Evolutionary conservation across 2,888 invertebrate genomes (phyloP).

Genomic region (Chelonus formosanus): DNA sequence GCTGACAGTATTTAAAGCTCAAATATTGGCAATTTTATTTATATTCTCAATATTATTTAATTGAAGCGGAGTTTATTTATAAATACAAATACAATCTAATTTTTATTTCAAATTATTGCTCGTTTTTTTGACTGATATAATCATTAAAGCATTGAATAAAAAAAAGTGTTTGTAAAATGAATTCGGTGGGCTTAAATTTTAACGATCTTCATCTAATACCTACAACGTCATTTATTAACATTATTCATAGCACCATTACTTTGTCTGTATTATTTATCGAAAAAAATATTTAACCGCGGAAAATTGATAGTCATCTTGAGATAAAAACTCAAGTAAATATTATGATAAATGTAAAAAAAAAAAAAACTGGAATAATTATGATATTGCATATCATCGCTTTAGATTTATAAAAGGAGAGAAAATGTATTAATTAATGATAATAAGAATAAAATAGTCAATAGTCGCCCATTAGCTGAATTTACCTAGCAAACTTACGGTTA

Average conservation of each 20-base stretch:
- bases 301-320: slow-evolving; percentile 4
- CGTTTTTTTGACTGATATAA: too few species aligned
- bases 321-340: slow-evolving; percentile 4
- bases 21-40: too few species aligned
- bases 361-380: background rate
- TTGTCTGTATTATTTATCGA: slow-evolving; percentile 16
- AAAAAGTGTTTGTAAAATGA: slow-evolving; percentile 6
- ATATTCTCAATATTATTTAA: too few species aligned
- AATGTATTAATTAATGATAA: background rate
- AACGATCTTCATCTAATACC: slow-evolving; percentile 15
- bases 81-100: too few species aligned
- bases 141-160: background rate
- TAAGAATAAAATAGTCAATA: background rate
- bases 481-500: slow-evolving; percentile 12
- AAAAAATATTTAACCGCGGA: slow-evolving; percentile 6
- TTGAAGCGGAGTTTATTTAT: too few species aligned
- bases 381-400: background rate
- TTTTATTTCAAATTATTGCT: too few species aligned
- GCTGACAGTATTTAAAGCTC: background rate
- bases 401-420: background rate
- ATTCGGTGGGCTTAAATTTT: slow-evolving; percentile 21
- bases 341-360: slow-evolving; percentile 11
- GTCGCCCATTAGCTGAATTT: background rate
- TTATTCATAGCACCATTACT: slow-evolving; percentile 35
- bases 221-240: slow-evolving; percentile 21